Conservation (phyloP, 2,888 invertebrate genomes). For the Eristalis pertinax region DNA sequence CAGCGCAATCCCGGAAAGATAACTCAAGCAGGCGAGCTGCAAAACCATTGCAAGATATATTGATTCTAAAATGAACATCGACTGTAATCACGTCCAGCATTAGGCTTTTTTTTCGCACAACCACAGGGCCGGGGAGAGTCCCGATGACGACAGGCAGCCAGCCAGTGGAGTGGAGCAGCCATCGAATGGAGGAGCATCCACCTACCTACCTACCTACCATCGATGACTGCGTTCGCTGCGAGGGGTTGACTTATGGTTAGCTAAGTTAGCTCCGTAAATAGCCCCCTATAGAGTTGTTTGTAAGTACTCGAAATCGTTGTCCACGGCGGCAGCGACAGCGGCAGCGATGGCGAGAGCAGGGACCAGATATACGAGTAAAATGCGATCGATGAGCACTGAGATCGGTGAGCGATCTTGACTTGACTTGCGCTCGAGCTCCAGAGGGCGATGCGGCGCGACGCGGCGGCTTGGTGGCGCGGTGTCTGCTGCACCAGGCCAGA, state of each 20-base stretch:
- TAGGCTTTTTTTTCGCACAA: slow-evolving; percentile 70
- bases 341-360: background rate
- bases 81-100: slow-evolving; percentile 75
- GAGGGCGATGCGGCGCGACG: too few relatives aligned
- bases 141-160: slow-evolving; percentile 61
- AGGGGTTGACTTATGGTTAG: slow-evolving; percentile 72
- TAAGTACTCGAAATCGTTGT: slow-evolving; percentile 70
- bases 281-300: slow-evolving; percentile 73
- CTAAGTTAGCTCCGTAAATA: slow-evolving; percentile 69
- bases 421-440: background rate
- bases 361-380: slow-evolving; percentile 50
- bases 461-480: background rate
- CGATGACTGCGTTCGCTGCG: slow-evolving; percentile 61
- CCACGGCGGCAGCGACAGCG: slow-evolving; percentile 7
- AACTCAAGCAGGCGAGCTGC: slow-evolving; percentile 59
- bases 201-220: slow-evolving; percentile 48
- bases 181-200: slow-evolving; percentile 42
- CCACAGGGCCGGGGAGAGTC: slow-evolving; percentile 29
- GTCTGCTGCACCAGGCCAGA: background rate
- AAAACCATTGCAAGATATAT: slow-evolving; percentile 73
- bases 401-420: slow-evolving; percentile 50
- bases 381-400: slow-evolving; percentile 68
- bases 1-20: slow-evolving; percentile 62
- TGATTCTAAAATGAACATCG: slow-evolving; percentile 74
- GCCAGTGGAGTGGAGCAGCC: slow-evolving; percentile 15